Base-by-base conservation (phyloP, 37 sponge, comb jelly and placozoan genomes). In the Oscarella lobularis region DNA sequence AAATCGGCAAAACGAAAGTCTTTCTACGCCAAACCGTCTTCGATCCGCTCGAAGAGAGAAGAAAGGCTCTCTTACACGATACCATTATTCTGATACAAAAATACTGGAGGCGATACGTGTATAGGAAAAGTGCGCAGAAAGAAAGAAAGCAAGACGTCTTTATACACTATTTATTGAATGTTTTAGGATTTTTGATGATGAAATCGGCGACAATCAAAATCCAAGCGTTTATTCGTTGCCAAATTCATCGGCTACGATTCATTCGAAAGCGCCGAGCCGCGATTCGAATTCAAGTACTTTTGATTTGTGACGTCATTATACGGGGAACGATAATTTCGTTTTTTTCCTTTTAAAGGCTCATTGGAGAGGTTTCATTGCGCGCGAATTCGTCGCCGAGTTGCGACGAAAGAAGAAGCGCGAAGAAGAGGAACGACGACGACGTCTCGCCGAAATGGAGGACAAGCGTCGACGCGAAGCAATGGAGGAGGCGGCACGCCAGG, bases 1-100 rank as follows among this genome's bases (percentile, higher is more conserved):
- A 91, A 74, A 86, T 90, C 4, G 96, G 96, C 37, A 91, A 86
- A 55, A 88, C 89, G 0, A 85, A 83, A 76, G 87, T 95, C 35
- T 95, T 95, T 77, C 88, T 95, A 34, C 41, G 89, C 33, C 78
- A 92, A 74, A 88, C 84, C 27, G 92, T 91, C 14, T 95, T 95
- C 84, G 96, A 91, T 39, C 92, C 96, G 31, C 83, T 95, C 35
- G 96, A 95, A 74, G 80, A 83, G 69, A 85, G 65, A 38, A 73
- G 96, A 39, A 85, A 80, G 41, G 67, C 36, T 3, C 66, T 91
- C 3, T 74, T 95, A 30, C 60, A 83, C 5, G 75, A 77, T 38
- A 91, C 89, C 73, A 80, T 91, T 71, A 35, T 95, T 31, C 70
- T 86, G 33, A 86, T 95, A 0, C 96, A 95, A 76, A 85, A 76